Base-by-base conservation (phyloP, 2,113 vertebrate genomes). In the Sitta europaea region DNA sequence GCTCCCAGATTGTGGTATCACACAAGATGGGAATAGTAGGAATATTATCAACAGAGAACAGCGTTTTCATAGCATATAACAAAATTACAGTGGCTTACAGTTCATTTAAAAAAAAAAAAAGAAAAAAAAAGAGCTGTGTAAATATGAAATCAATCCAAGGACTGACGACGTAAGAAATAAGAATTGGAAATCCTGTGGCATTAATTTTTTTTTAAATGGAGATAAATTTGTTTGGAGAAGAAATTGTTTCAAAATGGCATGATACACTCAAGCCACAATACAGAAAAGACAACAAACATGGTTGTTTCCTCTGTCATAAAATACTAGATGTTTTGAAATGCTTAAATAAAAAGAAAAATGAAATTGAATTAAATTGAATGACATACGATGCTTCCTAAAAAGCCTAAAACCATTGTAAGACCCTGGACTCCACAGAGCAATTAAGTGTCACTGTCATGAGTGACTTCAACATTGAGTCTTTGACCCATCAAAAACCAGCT, bases 241-340 rank as follows among this genome's bases (percentile, higher is more conserved):
- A 78, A 86, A 65, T 8, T n/a, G 28, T 23, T 81, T 35, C 28
- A 25, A 95, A 86, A 51, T 55, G 1, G 33, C 42, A 61, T 13
- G n/a, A 73, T 14, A 29, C 7, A 35, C 17, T 76, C 36, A 42
- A 71, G n/a, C 15, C 12, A 36, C 13, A 48, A 31, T 14, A 55
- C 0, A 67, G 38, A 73, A 70, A 82, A 83, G 29, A 48, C 3
- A 9, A 19, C 0, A 1, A 48, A 55, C 0, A 2, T 7, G 9
- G 12, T 19, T 61, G 7, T 47, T 90, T 75, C 35, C 17, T 63
- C 86, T 51, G 33, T 54, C 78, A 66, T 33, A 63, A 76, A 90
- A 77, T 4, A 58, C 11, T 27, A n/a, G 12, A 40, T 14, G 4
- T 47, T 91, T 84, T 70, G n/a, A 88, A 87, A 61, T 10, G 25